Percentiles rank a stretch among this genome's conserved stretches.
These are phyloP conservation scores for Ophiothrix spiculata DNA, from an alignment of 35 echinoderm and acorn worm species.

Conservation along the genomic window DNA sequence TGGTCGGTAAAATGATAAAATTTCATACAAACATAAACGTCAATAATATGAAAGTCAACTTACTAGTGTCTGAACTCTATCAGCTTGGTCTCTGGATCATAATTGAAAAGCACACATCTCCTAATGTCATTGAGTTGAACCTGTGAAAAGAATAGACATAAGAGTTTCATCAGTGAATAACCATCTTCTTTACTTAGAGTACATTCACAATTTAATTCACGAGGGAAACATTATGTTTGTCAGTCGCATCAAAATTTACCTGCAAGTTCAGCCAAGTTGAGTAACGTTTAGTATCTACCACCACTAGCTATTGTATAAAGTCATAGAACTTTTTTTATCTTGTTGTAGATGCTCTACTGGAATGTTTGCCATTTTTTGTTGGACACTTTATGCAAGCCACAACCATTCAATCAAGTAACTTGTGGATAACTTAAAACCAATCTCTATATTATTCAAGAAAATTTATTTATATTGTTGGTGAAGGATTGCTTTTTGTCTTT, in stretches of 20 bases:
- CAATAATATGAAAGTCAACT: conserved; percentile 26
- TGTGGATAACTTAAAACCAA: too few relatives aligned
- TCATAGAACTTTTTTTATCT: too few relatives aligned
- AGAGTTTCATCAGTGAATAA: conserved; percentile 90
- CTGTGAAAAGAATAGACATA: conserved; percentile 13
- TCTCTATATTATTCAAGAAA: too few relatives aligned
- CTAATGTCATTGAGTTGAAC: conserved; percentile 76
- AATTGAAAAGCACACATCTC: conserved; percentile 91
- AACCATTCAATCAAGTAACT: too few relatives aligned
- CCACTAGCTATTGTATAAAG: too few relatives aligned
- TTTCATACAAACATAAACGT: not conserved
- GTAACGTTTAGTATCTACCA: not conserved
- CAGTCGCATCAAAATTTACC: conserved; percentile 41
- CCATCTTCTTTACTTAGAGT: conserved; percentile 69
- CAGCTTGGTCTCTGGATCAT: conserved; percentile 69
- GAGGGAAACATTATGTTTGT: conserved; percentile 79
- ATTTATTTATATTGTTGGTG: too few relatives aligned
- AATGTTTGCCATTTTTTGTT: too few relatives aligned
- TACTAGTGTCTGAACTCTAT: conserved; percentile 98
- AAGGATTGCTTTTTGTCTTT: too few relatives aligned
- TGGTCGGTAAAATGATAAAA: not conserved
- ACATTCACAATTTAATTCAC: conserved; percentile 70
- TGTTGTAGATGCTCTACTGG: too few relatives aligned
- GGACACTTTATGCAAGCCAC: too few relatives aligned
- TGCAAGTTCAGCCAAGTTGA: not conserved